Conservation (phyloP, 2,113 vertebrate genomes). For the Zeus faber region DNA sequence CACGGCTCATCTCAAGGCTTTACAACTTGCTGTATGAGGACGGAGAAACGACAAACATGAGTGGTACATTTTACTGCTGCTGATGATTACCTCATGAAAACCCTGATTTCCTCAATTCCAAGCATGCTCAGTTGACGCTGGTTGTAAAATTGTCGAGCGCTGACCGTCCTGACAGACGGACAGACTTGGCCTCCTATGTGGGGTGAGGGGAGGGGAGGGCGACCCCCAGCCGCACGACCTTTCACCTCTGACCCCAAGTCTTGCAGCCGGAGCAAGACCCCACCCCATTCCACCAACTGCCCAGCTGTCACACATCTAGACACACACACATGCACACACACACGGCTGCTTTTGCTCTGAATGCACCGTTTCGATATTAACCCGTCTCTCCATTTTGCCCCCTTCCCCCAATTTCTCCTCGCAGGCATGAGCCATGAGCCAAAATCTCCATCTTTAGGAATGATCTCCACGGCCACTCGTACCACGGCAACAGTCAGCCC, state of each 20-base stretch:
- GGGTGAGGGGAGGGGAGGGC: constrained; percentile 35
- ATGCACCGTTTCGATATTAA: no score
- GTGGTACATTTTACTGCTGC: no score
- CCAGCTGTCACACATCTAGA: constrained; percentile 57
- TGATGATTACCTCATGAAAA: no score
- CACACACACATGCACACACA: constrained; percentile 38
- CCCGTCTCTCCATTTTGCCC: no score
- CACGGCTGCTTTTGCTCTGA: constrained; percentile 19
- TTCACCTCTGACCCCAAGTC: constrained; percentile 53
- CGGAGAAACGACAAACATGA: no score
- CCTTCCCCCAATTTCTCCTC: constrained; percentile 31
- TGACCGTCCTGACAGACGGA: background rate
- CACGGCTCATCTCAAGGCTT: no score
- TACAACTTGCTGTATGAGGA: no score
- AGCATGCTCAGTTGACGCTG: no score
- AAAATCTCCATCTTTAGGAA: constrained; percentile 99
- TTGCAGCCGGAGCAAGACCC: constrained; percentile 41
- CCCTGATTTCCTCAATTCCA: no score
- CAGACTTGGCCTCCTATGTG: background rate
- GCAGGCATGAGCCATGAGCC: constrained; percentile 99
- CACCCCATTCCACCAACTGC: constrained; percentile 37
- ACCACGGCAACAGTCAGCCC: constrained; percentile 98
- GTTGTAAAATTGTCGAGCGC: background rate
- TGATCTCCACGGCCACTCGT: constrained; percentile 97
- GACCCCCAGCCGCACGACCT: constrained; percentile 59